Evolutionary conservation across 2,113 vertebrate species (phyloP).

Genomic region (Pseudorhombus dupliciocellatus): DNA sequence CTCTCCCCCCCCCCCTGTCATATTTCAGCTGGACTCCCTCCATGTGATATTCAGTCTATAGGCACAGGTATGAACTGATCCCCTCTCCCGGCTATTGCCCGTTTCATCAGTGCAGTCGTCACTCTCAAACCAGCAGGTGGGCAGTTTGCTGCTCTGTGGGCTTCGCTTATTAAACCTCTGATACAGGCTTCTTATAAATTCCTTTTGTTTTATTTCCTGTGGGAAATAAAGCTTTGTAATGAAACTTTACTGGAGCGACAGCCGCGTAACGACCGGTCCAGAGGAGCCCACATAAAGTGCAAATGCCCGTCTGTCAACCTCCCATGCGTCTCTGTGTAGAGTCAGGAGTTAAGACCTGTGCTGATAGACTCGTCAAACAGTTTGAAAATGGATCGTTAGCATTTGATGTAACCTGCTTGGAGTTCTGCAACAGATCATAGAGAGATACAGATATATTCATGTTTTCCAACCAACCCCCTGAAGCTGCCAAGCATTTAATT

Average conservation of each 20-base stretch:
- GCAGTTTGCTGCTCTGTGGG: constrained; percentile 64
- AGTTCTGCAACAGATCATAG: background rate
- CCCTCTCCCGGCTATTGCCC: constrained; percentile 24
- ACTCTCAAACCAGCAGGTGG: constrained; percentile 51
- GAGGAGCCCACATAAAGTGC: constrained; percentile 51
- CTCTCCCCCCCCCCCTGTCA: constrained; percentile 78
- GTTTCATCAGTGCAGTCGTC: constrained; percentile 59
- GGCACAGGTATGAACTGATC: constrained; percentile 89
- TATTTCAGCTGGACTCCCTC: constrained; percentile 86
- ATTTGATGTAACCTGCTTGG: constrained; percentile 14
- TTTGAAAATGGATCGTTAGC: constrained; percentile 18
- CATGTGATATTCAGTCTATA: constrained; percentile 96
- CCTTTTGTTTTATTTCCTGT: constrained; percentile 53
- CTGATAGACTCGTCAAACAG: constrained; percentile 22
- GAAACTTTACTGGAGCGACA: constrained; percentile 29
- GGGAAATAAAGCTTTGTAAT: constrained; percentile 66
- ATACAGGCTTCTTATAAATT: constrained; percentile 32
- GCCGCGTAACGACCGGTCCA: constrained; percentile 9
- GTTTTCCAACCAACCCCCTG: background rate
- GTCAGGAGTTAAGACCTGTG: background rate
- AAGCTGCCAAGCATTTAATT: no score
- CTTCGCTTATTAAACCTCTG: constrained; percentile 50
- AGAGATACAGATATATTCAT: background rate
- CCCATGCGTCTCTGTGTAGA: constrained; percentile 17
- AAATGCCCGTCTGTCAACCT: constrained; percentile 32